Base-by-base conservation (phyloP, 2,888 invertebrate genomes). In the Pristionchus mayeri region DNA sequence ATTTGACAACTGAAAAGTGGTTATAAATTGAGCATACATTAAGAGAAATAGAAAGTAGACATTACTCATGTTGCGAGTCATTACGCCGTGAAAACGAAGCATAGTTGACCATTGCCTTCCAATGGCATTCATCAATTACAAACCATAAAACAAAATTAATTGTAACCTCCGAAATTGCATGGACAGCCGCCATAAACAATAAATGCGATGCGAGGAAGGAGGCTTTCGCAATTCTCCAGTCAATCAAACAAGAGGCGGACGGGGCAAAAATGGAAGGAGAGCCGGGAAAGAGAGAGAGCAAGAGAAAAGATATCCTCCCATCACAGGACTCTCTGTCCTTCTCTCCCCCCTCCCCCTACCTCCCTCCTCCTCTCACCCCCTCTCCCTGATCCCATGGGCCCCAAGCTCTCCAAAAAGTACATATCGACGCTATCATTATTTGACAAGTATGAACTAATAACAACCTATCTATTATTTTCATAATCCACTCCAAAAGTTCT, bases 301-400 rank as follows among this genome's bases (percentile, higher is more conserved):
- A 30, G 76, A 75, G 75, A 44, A n/a, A 27, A 48, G 75, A 75
- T 75, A 48, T 44, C 44, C 63, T 63, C 40, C 37, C 71, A 71
- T 71, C 71, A 71, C 71, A 37, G 71, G 71, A n/a, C 71, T n/a
- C n/a, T n/a, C n/a, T 71, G 71, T n/a, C 71, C 40, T 71, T 71
- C 71, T 24, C 54, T 24, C 54, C 24, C 3, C 9, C 11, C 11
- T 40, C 75, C 44, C 75, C 16, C 44, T 44, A 44, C 75, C 3
- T 18, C 9, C 18, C 75, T 34, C 75, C n/a, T n/a, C n/a, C n/a
- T 9, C 75, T 48, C 44, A 7, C 57, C 44, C 37, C 48, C 44
- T 44, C 27, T 44, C 18, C 2, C 34, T 34, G 11, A 63, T 63
- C 63, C 63, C 63, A 63, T 63, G 63, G 63, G 11, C 63, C 63